A percentile compares a stretch with the other conserved stretches of the same genome.
Evolutionary conservation across 2,888 invertebrate species (phyloP).

Genomic region (Thecocarcelia acutangulata): DNA sequence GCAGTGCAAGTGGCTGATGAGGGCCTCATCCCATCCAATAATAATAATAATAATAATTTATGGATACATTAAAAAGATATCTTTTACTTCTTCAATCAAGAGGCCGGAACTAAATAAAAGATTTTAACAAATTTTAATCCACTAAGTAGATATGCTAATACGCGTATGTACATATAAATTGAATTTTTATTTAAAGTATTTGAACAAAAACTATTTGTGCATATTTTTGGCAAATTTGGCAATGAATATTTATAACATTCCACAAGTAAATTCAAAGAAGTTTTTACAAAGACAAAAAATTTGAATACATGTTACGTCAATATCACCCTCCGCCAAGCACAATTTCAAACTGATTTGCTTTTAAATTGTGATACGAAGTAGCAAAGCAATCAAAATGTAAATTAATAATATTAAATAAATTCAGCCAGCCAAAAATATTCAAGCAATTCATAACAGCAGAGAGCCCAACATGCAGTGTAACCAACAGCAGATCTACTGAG

Average conservation of each 20-base stretch:
- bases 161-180: no score
- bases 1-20: no score
- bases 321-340: neutral
- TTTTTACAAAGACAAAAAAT: slow-evolving; percentile 4
- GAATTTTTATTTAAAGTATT: no score
- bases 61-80: no score
- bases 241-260: slow-evolving; percentile 42
- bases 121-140: no score
- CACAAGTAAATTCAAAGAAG: neutral
- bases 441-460: slow-evolving; percentile 4
- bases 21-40: no score
- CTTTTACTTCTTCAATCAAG: no score
- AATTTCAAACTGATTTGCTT: slow-evolving; percentile 32
- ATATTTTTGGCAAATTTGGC: neutral
- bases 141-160: no score
- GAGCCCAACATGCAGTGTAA: neutral
- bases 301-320: slow-evolving; percentile 22
- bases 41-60: no score
- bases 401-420: slow-evolving; percentile 62
- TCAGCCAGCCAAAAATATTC: slow-evolving; percentile 28
- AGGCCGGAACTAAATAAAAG: no score
- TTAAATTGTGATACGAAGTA: slow-evolving; percentile 4
- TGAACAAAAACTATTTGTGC: no score
- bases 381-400: slow-evolving; percentile 62
- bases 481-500: slow-evolving; percentile 3